Evolutionary conservation across 2,797 vertebrate species (phyloP), one percentile per base, ranked within the genome.

Genomic region (Crenuchus spilurus): DNA sequence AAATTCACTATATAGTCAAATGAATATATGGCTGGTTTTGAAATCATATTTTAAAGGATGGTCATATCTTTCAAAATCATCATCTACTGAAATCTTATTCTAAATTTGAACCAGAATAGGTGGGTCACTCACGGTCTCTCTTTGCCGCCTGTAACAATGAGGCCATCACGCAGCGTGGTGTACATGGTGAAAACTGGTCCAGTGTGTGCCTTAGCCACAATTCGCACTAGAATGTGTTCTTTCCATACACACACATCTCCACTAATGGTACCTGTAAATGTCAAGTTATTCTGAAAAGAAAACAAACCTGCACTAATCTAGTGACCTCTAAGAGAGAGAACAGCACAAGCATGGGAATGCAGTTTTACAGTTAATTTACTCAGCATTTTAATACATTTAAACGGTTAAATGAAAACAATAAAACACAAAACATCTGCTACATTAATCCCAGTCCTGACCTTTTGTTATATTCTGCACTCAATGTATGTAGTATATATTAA

Each of bases 191-290:
- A 98, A 84, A 99, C 97, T 2, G 97, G 97, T 81, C 97, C 97
- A 0, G 94, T 98, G 91, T 99, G 97, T 83, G 97, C 97, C 92
- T 97, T 96, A 87, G 97, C 97, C 89, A 99, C 97, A 86, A 98
- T 94, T 88, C 97, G 93, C 80, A 96, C 92, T 92, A 99, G 85
- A 84, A 98, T 83, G 83, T 99, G 96, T 61, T 98, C 97, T 88
- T 95, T 99, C 97, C 97, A 99, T 81, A 99, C 97, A 94, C 95
- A 99, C 82, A 99, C 96, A 91, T 99, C 97, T 86, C 97, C 97
- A 94, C 97, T 99, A 92, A 99, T 95, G 86, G 97, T 96, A 94
- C 97, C 97, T 93, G 97, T 99, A 95, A 99, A 99, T 82, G 97
- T 99, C 95, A 99, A 96, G 94, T 97, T 98, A 95, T 96, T 99